phyloP scores from a whole-genome alignment of 2,888 invertebrate species.

The Liopterus haemorrhoidalis region DNA sequence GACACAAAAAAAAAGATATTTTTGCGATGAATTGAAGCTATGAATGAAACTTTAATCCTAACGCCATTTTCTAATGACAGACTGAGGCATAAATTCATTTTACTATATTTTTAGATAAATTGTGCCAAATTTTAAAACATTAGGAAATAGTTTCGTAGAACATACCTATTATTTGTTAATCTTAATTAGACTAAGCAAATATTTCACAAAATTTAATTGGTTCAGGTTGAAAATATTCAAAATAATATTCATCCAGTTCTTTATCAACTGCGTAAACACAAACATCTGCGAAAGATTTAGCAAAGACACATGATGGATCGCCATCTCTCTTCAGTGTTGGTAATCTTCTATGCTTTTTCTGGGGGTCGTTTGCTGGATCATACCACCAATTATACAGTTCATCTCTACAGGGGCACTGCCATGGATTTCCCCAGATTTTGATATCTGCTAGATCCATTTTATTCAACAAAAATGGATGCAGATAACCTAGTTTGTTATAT shows the following conservation, averaged over 20 bases:
- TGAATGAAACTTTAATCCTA: background rate
- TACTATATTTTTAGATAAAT: slow-evolving; percentile 7
- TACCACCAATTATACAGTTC: slow-evolving; percentile 10
- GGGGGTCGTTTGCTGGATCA: slow-evolving; percentile 8
- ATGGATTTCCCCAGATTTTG: slow-evolving; percentile 15
- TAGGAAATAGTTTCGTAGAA: too few relatives aligned
- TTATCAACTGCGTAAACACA: slow-evolving; percentile 20
- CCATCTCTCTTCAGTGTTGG: slow-evolving; percentile 16
- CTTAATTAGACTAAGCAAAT: too few relatives aligned
- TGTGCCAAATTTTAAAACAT: too few relatives aligned
- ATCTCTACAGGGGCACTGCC: slow-evolving; percentile 18
- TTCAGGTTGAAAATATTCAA: slow-evolving; percentile 9
- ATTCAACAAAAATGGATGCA: slow-evolving; percentile 17
- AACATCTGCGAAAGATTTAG: slow-evolving; percentile 10
- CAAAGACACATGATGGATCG: slow-evolving; percentile 17
- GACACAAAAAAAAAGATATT: too few relatives aligned
- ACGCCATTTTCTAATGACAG: background rate
- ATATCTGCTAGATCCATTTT: slow-evolving; percentile 8
- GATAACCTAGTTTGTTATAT: slow-evolving; percentile 17
- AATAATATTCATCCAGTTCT: slow-evolving; percentile 14
- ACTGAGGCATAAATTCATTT: background rate
- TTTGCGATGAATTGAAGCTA: too few relatives aligned
- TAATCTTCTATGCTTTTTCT: slow-evolving; percentile 5
- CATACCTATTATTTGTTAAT: too few relatives aligned
- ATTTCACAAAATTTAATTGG: slow-evolving; percentile 5